Conservation (phyloP, 2,888 invertebrate genomes). For the Platerodrilus igneus region DNA sequence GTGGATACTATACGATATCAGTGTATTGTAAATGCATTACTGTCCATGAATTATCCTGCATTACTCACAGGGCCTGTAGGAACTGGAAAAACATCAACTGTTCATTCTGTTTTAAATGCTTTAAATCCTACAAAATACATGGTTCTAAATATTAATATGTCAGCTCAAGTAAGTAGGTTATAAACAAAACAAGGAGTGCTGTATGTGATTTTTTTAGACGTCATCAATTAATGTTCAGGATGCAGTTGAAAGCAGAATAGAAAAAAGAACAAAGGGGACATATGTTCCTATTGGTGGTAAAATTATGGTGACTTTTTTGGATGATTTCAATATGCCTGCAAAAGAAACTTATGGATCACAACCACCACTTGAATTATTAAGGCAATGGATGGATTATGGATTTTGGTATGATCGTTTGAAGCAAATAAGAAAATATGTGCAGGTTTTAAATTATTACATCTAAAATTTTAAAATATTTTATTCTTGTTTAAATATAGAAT, state of each 20-base stretch:
- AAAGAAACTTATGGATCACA: constrained; percentile 86
- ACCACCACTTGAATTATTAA: constrained; percentile 78
- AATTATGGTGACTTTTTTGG: constrained; percentile 80
- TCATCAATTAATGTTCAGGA: constrained; percentile 80
- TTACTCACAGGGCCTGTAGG: constrained; percentile 80
- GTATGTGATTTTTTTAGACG: constrained; percentile 52
- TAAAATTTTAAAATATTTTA: constrained; percentile 1
- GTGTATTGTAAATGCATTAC: constrained; percentile 62
- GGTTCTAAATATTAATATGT: constrained; percentile 77
- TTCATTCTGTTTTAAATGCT: constrained; percentile 60
- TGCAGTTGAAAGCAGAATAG: constrained; percentile 77
- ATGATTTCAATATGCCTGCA: constrained; percentile 91
- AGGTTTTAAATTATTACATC: constrained; percentile 46
- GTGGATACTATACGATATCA: constrained; percentile 84
- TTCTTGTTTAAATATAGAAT: constrained; percentile 50
- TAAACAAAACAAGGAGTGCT: no score
- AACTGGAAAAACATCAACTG: constrained; percentile 81
- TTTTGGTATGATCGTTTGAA: constrained; percentile 85
- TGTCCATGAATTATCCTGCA: constrained; percentile 64
- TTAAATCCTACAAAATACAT: constrained; percentile 58
- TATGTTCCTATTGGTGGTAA: constrained; percentile 79
- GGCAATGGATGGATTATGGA: constrained; percentile 84
- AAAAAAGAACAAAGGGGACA: constrained; percentile 81
- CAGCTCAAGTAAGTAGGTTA: constrained; percentile 69
- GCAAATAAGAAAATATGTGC: constrained; percentile 71